phyloP scores from a whole-genome alignment of 1,140 invertebrate species.

The Carposina sasakii region DNA sequence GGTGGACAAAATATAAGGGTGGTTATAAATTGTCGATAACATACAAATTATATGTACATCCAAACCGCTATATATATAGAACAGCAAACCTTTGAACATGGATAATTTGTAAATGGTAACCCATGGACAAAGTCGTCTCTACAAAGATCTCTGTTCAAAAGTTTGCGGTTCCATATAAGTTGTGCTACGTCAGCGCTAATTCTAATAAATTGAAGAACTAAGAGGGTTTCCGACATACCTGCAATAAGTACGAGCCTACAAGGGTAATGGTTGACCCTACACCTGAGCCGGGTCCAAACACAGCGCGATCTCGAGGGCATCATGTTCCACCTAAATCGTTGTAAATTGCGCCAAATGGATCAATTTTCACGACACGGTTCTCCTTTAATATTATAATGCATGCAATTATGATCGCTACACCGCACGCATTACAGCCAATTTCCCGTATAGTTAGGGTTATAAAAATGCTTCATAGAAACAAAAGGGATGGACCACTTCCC shows the following conservation, averaged over 20 bases:
- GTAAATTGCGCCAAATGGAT: constrained; percentile 41
- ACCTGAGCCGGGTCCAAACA: constrained; percentile 13
- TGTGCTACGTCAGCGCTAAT: too few species aligned
- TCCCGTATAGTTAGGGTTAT: constrained; percentile 29
- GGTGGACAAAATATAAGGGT: too few species aligned
- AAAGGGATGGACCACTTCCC: constrained; percentile 49
- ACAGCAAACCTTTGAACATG: too few species aligned
- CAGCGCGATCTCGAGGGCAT: constrained; percentile 13
- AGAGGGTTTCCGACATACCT: neutral
- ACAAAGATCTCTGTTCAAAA: too few species aligned
- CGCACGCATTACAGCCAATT: constrained; percentile 41
- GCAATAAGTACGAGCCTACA: neutral
- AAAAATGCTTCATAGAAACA: constrained; percentile 56
- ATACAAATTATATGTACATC: too few species aligned
- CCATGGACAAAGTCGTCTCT: too few species aligned
- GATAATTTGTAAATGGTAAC: too few species aligned
- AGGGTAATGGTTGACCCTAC: too few species aligned
- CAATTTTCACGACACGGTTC: constrained; percentile 30
- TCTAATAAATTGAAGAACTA: neutral
- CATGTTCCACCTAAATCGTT: constrained; percentile 29
- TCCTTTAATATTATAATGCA: constrained; percentile 31
- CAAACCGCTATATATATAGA: too few species aligned
- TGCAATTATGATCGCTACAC: constrained; percentile 41
- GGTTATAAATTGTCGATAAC: too few species aligned
- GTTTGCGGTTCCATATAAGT: too few species aligned